phyloP scores from a whole-genome alignment of 2,113 vertebrate species.

The Rhabdomys dilectus region DNA sequence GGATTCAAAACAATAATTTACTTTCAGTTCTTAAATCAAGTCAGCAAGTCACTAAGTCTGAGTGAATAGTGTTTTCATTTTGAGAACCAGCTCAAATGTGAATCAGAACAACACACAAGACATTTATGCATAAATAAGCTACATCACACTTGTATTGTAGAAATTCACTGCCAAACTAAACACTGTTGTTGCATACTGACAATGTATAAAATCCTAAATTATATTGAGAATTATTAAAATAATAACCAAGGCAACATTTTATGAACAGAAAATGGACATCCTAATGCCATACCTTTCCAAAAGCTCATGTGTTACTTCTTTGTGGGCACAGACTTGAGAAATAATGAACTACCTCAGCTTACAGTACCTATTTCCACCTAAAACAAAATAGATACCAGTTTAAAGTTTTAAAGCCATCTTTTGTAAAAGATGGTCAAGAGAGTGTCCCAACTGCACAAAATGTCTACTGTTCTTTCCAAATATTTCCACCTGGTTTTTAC shows the following conservation, averaged over 20 bases:
- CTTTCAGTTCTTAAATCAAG: neutral
- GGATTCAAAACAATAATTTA: neutral
- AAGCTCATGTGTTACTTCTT: slow-evolving; percentile 1
- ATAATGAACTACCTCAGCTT: slow-evolving; percentile 7
- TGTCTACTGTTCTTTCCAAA: slow-evolving; percentile 26
- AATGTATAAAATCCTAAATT: neutral
- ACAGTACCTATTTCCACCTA: neutral
- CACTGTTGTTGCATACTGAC: neutral
- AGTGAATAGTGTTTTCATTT: neutral
- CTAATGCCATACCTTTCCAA: neutral
- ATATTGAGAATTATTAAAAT: slow-evolving; percentile 31
- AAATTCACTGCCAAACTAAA: neutral
- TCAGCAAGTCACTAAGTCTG: neutral
- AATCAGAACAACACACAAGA: neutral
- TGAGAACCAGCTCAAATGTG: neutral
- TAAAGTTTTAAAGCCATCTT: neutral
- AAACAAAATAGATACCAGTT: slow-evolving; percentile 41
- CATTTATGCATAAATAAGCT: neutral
- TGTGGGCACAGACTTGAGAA: neutral
- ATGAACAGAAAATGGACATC: slow-evolving; percentile 40
- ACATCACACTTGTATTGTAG: neutral
- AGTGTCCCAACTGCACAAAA: neutral
- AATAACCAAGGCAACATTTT: neutral
- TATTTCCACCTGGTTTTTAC: neutral
- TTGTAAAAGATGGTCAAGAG: neutral